A percentile compares a stretch with the other conserved stretches of the same genome.
These are phyloP conservation scores for Microplitis mediator DNA, from an alignment of 1,140 invertebrate species.

Conservation along the genomic window DNA sequence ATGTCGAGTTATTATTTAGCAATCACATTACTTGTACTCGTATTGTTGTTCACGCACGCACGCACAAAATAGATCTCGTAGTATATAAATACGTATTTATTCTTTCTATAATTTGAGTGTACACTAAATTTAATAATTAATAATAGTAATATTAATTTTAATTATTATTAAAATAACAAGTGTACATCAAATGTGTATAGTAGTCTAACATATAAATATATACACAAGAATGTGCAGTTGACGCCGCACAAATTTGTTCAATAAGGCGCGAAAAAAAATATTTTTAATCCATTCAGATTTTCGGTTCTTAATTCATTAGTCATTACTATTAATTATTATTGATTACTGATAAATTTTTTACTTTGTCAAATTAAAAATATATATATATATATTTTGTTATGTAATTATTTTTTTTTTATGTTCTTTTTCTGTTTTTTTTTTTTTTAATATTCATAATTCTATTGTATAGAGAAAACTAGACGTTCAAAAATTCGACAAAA, in stretches of 20 bases:
- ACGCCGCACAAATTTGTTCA: not conserved
- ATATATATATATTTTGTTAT: not conserved
- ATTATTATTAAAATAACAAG: not conserved
- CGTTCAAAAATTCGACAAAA: not conserved
- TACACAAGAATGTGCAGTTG: not conserved
- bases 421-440: not conserved
- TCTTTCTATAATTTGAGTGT: not conserved
- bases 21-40: not conserved
- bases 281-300: not conserved
- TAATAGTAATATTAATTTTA: not conserved
- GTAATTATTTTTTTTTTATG: not conserved
- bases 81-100: constrained; percentile 10
- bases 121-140: not conserved
- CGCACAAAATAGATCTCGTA: not conserved
- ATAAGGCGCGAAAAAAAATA: not conserved
- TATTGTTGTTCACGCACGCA: constrained; percentile 2
- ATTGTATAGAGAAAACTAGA: not conserved
- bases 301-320: too few relatives aligned
- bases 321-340: too few relatives aligned
- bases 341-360: too few relatives aligned
- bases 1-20: not conserved
- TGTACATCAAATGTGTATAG: too few relatives aligned
- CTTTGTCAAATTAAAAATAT: too few relatives aligned
- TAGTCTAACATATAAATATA: constrained; percentile 2
- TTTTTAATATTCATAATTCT: not conserved